Conservation (phyloP, 2,113 vertebrate genomes). For the Prochilodus magdalenae region DNA sequence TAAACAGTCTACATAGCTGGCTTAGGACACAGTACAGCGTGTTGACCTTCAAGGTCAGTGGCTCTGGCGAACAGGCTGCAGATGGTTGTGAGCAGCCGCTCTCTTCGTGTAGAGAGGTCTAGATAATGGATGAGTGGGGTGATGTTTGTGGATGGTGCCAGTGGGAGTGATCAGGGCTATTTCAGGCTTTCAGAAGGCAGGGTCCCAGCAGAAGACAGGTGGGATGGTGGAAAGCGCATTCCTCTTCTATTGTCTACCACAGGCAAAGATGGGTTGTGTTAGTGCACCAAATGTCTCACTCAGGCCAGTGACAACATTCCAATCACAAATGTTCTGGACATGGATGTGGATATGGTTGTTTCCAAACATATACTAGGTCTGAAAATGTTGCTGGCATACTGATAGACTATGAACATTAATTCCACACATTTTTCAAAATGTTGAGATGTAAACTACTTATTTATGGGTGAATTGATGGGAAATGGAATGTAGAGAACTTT, state of each 20-base stretch:
- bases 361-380: conserved; percentile 1
- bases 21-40: neutral
- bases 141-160: conserved; percentile 28
- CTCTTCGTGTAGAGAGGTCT: neutral
- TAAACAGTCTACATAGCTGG: too few relatives aligned
- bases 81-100: neutral
- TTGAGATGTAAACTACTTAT: too few relatives aligned
- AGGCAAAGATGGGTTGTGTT: conserved; percentile 3
- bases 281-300: conserved; percentile 29
- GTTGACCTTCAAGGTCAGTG: neutral
- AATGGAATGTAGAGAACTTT: too few relatives aligned
- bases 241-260: conserved; percentile 45
- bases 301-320: conserved; percentile 22
- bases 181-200: conserved; percentile 39
- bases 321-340: conserved; percentile 26
- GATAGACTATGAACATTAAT: neutral
- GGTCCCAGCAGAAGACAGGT: conserved; percentile 48
- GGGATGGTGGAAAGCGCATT: conserved; percentile 7
- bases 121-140: conserved; percentile 42
- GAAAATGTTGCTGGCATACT: too few relatives aligned
- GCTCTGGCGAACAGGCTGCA: neutral
- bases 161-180: conserved; percentile 43
- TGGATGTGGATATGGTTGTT: neutral
- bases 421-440: too few relatives aligned
- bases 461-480: too few relatives aligned